Evolutionary conservation across 2,797 vertebrate genomes (phyloP), one percentile per base, ranked within the genome.

Genomic region (Mionectes olivaceus): DNA sequence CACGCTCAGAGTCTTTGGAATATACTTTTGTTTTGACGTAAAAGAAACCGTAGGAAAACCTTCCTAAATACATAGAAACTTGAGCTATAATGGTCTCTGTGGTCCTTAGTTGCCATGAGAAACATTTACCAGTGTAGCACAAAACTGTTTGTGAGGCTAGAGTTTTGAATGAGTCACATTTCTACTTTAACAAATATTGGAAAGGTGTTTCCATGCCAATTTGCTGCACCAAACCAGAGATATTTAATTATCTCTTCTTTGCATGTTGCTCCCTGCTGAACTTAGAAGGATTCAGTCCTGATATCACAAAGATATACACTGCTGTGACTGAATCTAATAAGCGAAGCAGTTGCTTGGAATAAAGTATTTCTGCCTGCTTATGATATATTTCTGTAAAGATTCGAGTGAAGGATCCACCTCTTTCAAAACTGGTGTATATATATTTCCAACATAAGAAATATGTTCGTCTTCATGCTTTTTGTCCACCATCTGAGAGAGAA

Each of bases 11-110:
- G 16, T 77, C n/a, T 85, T 80, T 68, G 46, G 10, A 74, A 46
- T 70, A 44, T 8, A 13, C 11, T 83, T 94, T 74, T 63, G 43
- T 60, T 83, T 53, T 56, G 4, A 52, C 5, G 19, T 46, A 16
- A 77, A 85, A 73, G 21, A 52, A 79, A 39, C n/a, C 15, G 3
- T 30, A 67, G 14, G n/a, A 18, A 39, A 11, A 33, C 18, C 55
- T 33, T 44, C 27, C 46, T 71, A 76, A 91, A 46, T 33, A 46
- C 22, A 13, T 1, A 60, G 41, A 30, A 90, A 80, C 7, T 43
- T 0, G 0, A 87, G 21, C 3, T 63, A 8, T 59, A 33, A 28
- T 30, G 3, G 4, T 61, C n/a, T 77, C 5, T 37, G 25, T 32
- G 9, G 19, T 63, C 61, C 32, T 44, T 39, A n/a, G 49, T 55